Base-by-base conservation (phyloP, 2,113 vertebrate species). In the Origma solitaria region DNA sequence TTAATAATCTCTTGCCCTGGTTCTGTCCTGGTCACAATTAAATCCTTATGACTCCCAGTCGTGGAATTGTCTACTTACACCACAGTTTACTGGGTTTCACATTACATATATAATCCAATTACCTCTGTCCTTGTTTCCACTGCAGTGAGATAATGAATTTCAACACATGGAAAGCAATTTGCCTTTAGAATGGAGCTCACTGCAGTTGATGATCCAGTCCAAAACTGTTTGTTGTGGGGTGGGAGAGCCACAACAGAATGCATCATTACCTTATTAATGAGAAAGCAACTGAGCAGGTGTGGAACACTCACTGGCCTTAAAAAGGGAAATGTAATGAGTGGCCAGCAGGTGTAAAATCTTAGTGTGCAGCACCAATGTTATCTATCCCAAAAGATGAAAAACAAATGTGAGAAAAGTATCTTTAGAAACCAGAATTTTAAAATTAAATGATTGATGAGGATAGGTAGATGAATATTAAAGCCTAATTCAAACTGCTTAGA, bases 81-180 rank as follows among this genome's bases (percentile, higher is more conserved):
- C 38, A 62, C 33, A 83, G 50, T 65, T 92, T 92, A 70, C 45
- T 70, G 8, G 11, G 6, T 77, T 82, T 78, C 66, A 66, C 28
- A 21, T 62, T 69, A 70, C 84, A 51, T 50, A n/a, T 50, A 33
- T 31, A 66, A 83, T 18, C 15, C 22, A 86, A 17, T 54, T 87
- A 76, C 24, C 38, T 73, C 58, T 80, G 16, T 23, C 31, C 88
- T 88, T 80, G 30, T 72, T 92, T 86, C 95, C 60, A 81, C 16
- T 58, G 90, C 82, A 90, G 47, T 47, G 35, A 73, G 54, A 90
- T 70, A 93, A 86, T 76, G 54, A 73, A 86, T 86, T 88, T 73
- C 60, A 95, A 75, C 91, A 95, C 35, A 85, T 90, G 82, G 79
- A 90, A 92, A 65, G 79, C 50, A 86, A 86, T 86, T 77, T 83